Conservation (phyloP, 1,140 invertebrate genomes). For the Drosophila kepulauana region DNA sequence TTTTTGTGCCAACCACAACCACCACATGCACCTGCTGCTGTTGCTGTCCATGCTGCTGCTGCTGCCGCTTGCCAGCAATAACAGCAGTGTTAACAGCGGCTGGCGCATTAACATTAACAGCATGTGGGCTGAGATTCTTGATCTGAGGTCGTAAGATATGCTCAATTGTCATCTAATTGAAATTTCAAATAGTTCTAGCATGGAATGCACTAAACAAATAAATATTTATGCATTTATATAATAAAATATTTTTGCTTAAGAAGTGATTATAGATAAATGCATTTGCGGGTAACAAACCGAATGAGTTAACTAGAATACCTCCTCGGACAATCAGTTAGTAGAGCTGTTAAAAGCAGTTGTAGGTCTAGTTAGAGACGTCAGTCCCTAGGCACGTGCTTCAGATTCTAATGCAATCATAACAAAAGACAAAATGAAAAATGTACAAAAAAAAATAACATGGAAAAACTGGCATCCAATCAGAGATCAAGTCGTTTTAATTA, state of each 20-base stretch:
- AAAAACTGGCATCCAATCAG: constrained; percentile 51
- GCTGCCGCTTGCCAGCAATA: constrained; percentile 23
- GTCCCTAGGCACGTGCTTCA: constrained; percentile 69
- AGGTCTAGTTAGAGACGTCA: constrained; percentile 44
- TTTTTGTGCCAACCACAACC: constrained; percentile 54
- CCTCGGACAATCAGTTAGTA: background rate
- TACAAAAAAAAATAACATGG: background rate
- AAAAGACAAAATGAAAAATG: constrained; percentile 16
- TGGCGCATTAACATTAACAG: constrained; percentile 61
- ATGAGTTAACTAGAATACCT: background rate
- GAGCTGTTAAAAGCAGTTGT: constrained; percentile 8
- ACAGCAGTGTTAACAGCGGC: constrained; percentile 55
- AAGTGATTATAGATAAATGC: background rate
- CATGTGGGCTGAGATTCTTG: constrained; percentile 45
- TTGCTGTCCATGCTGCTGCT: constrained; percentile 11
- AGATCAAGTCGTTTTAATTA: constrained; percentile 81
- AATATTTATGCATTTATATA: background rate
- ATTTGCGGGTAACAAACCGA: background rate
- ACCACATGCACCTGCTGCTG: constrained; percentile 62
- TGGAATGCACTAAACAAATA: constrained; percentile 1
- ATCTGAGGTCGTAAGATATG: constrained; percentile 28
- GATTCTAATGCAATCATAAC: constrained; percentile 46
- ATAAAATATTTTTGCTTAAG: background rate
- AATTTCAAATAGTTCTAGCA: constrained; percentile 9
- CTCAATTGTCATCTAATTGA: constrained; percentile 51